phyloP scores from a whole-genome alignment of 1,140 invertebrate genomes.

The Asobara japonica region DNA sequence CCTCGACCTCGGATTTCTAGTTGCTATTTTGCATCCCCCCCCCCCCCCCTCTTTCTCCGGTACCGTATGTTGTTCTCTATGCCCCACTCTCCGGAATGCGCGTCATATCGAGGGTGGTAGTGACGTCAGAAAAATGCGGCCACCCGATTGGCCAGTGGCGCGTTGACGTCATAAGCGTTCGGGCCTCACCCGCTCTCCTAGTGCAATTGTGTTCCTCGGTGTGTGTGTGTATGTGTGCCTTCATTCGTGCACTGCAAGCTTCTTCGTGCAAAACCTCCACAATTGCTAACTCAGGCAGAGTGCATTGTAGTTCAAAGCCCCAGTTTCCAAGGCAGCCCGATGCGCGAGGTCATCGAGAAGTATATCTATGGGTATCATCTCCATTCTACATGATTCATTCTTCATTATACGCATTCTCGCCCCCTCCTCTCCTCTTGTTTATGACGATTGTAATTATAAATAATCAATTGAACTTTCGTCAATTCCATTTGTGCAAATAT shows the following conservation, averaged over 20 bases:
- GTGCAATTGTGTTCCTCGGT: constrained; percentile 1
- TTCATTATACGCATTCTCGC: constrained; percentile 1
- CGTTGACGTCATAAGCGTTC: constrained; percentile 56
- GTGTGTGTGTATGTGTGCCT: constrained; percentile 32
- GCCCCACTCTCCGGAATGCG: constrained; percentile 49
- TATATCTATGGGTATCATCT: constrained; percentile 24
- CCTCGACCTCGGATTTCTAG: constrained; percentile 43
- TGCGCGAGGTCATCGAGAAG: constrained; percentile 54
- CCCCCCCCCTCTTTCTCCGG: constrained; percentile 17
- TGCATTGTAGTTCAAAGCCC: constrained; percentile 64
- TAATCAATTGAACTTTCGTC: background rate
- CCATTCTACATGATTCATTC: constrained; percentile 27
- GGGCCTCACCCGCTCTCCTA: constrained; percentile 13
- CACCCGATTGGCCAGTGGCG: constrained; percentile 55
- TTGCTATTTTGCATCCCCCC: constrained; percentile 19
- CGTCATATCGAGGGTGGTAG: constrained; percentile 59
- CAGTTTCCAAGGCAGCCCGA: constrained; percentile 64
- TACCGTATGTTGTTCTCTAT: background rate
- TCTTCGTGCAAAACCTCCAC: constrained; percentile 37
- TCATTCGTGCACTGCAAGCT: constrained; percentile 40
- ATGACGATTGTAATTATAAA: background rate
- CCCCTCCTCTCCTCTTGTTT: background rate
- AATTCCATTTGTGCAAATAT: background rate
- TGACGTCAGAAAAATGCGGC: constrained; percentile 59
- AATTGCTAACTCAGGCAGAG: constrained; percentile 45